Percentiles rank a stretch among this genome's conserved stretches.
Evolutionary conservation across 2,888 invertebrate species (phyloP).

Genomic region (Eupsilia transversa): DNA sequence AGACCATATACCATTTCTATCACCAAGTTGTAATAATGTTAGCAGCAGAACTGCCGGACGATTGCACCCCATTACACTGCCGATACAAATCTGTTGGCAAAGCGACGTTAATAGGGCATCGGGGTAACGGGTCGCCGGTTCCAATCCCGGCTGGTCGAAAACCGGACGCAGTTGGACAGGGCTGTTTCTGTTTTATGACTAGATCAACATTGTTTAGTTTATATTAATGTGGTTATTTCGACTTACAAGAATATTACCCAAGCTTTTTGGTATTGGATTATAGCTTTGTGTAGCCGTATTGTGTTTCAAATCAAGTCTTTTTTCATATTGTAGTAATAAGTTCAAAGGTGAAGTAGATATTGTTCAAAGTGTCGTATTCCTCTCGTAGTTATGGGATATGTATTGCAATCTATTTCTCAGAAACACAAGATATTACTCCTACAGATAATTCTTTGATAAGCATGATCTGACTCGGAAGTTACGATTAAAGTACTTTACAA

Average conservation of each 20-base stretch:
- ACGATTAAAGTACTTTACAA: slow-evolving; percentile 9
- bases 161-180: slow-evolving; percentile 26
- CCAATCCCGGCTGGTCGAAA: slow-evolving; percentile 44
- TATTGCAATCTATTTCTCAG: neutral
- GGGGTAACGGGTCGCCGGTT: slow-evolving; percentile 61
- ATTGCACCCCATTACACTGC: slow-evolving; percentile 51
- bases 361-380: slow-evolving; percentile 5
- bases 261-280: neutral
- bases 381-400: neutral
- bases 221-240: slow-evolving; percentile 2
- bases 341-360: slow-evolving; percentile 3
- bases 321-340: slow-evolving; percentile 11
- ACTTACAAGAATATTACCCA: neutral
- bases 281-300: neutral
- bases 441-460: neutral
- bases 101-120: slow-evolving; percentile 66
- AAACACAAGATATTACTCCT: neutral
- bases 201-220: slow-evolving; percentile 21
- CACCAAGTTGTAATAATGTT: slow-evolving; percentile 41
- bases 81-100: slow-evolving; percentile 63
- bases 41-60: slow-evolving; percentile 26
- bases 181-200: slow-evolving; percentile 40
- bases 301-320: slow-evolving; percentile 9
- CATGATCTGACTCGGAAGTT: slow-evolving; percentile 5
- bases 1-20: slow-evolving; percentile 5